Percentiles rank a stretch among this genome's conserved stretches.
Evolutionary conservation across 2,113 vertebrate species (phyloP).

Genomic region (Sinocyclocheilus anshuiensis): DNA sequence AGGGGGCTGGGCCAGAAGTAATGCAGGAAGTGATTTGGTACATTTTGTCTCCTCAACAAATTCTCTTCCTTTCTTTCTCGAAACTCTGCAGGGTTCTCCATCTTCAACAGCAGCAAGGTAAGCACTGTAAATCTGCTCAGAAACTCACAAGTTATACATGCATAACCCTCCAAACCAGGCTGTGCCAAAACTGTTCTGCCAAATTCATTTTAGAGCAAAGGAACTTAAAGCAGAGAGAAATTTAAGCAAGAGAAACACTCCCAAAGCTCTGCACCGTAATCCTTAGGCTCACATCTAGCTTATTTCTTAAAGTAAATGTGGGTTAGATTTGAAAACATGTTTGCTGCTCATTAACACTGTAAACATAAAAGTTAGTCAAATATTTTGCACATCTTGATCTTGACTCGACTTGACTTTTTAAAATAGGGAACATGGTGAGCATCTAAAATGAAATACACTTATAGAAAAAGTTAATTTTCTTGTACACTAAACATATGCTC

Average conservation of each 20-base stretch:
- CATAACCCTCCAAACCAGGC: not conserved
- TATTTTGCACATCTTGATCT: not conserved
- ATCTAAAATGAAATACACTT: not conserved
- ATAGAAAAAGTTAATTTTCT: not conserved
- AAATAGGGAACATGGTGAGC: not conserved
- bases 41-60: constrained; percentile 21
- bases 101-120: constrained; percentile 59
- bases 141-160: not conserved
- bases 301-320: not conserved
- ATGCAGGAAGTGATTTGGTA: constrained; percentile 63
- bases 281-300: not conserved
- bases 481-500: not conserved
- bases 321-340: not conserved
- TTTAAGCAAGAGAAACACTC: not conserved
- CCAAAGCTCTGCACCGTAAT: not conserved
- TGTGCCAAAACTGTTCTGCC: not conserved
- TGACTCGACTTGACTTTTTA: not conserved
- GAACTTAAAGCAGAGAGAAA: not conserved
- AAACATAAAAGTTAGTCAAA: not conserved
- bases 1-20: constrained; percentile 55
- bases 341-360: not conserved
- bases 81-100: not conserved
- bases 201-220: not conserved
- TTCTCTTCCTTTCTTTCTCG: constrained; percentile 43
- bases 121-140: not conserved